These are phyloP conservation scores for Anarrhichthys ocellatus DNA, from an alignment of 2,113 vertebrate species.

Conservation along the genomic window DNA sequence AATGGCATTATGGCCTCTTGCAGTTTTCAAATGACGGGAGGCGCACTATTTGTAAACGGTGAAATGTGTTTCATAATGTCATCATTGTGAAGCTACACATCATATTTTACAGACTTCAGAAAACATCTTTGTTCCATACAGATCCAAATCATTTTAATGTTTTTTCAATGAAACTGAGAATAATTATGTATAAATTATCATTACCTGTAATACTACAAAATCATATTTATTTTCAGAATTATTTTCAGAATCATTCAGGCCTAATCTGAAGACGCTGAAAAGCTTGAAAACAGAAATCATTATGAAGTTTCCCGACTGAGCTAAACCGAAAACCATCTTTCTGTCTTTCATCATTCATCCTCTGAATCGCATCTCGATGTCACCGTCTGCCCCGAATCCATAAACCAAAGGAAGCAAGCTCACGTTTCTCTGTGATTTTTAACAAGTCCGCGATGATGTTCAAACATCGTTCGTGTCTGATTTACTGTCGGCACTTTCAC, in stretches of 20 bases:
- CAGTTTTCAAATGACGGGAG: too few species aligned
- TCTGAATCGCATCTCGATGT: neutral
- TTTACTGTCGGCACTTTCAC: neutral
- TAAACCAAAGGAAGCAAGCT: neutral
- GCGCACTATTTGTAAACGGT: too few species aligned
- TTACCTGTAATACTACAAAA: neutral
- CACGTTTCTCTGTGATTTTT: neutral
- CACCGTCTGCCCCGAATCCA: neutral
- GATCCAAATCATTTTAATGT: neutral
- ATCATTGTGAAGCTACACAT: neutral
- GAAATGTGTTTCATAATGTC: neutral
- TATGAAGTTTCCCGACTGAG: neutral
- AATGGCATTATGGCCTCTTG: neutral
- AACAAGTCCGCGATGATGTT: neutral
- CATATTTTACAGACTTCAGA: too few species aligned
- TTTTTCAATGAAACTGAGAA: neutral
- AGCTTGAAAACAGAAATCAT: constrained; percentile 28
- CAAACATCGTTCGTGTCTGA: constrained; percentile 12
- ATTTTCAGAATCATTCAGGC: too few species aligned
- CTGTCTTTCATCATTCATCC: constrained; percentile 25
- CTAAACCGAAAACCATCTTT: neutral
- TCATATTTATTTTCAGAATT: too few species aligned
- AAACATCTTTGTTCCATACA: too few species aligned
- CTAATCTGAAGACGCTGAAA: neutral
- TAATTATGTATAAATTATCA: neutral